Evolutionary conservation across 2,113 vertebrate species (phyloP).

Genomic region (Antechinus flavipes): DNA sequence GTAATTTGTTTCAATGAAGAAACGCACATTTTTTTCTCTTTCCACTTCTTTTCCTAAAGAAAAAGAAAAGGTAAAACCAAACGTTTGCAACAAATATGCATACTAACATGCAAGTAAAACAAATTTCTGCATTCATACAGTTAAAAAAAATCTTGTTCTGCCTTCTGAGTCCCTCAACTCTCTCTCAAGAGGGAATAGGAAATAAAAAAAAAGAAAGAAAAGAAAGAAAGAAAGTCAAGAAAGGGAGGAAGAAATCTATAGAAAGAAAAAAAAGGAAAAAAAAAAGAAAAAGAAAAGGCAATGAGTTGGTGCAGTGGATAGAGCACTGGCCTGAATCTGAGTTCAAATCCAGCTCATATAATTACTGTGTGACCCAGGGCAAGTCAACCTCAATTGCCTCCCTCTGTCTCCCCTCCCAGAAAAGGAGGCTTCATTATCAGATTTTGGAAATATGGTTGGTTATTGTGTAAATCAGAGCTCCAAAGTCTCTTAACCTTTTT

Average conservation of each 20-base stretch:
- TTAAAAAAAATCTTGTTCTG: neutral
- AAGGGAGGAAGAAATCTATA: too few species aligned
- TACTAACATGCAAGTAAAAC: neutral
- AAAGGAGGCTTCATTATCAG: neutral
- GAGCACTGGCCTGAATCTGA: too few species aligned
- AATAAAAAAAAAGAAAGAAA: too few species aligned
- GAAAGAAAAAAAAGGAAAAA: too few species aligned
- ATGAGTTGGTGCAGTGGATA: too few species aligned
- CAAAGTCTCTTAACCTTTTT: neutral
- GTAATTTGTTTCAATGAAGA: neutral
- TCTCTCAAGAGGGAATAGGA: neutral
- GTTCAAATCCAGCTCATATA: too few species aligned
- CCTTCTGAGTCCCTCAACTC: neutral
- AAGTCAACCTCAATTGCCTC: too few species aligned
- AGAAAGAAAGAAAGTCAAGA: too few species aligned
- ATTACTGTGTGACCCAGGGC: too few species aligned
- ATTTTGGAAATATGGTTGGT: neutral
- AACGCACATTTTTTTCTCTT: neutral
- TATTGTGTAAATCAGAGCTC: neutral
- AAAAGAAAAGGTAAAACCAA: slow-evolving; percentile 20
- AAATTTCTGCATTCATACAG: neutral
- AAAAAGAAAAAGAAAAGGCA: too few species aligned
- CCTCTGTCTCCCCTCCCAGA: too few species aligned
- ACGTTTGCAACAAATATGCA: neutral
- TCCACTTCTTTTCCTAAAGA: neutral